Conservation (phyloP, 2,113 vertebrate genomes). For the Pedetes capensis region DNA sequence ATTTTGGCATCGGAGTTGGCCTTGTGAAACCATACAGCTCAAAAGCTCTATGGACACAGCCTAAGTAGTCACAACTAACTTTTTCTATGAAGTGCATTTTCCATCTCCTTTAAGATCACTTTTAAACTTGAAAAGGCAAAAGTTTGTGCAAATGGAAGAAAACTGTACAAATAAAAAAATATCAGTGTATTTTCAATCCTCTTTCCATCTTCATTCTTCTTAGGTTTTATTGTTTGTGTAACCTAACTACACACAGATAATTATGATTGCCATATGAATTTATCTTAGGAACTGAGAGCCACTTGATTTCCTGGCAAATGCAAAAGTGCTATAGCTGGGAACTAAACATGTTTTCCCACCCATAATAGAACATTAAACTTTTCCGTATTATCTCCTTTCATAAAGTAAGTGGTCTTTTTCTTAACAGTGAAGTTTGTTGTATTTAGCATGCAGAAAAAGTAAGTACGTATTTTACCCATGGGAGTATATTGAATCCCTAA, state of each 20-base stretch:
- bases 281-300: slow-evolving; percentile 18
- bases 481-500: slow-evolving; percentile 15
- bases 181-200: slow-evolving; percentile 28
- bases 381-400: slow-evolving; percentile 18
- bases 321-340: not conserved
- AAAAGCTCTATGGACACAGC: not conserved
- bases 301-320: slow-evolving; percentile 57
- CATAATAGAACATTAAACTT: slow-evolving; percentile 46
- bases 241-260: not conserved
- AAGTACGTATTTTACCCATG: slow-evolving; percentile 28
- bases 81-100: not conserved
- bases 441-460: not conserved
- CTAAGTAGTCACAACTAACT: not conserved
- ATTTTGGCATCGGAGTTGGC: not conserved
- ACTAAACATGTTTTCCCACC: not conserved
- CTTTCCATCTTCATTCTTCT: slow-evolving; percentile 2
- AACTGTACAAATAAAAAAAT: not conserved
- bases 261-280: slow-evolving; percentile 37
- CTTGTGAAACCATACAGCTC: not conserved
- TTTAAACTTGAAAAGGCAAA: slow-evolving; percentile 24
- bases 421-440: slow-evolving; percentile 42
- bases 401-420: slow-evolving; percentile 45
- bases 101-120: slow-evolving; percentile 36
- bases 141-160: not conserved
- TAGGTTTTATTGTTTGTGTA: slow-evolving; percentile 38